A percentile compares a stretch with the other conserved stretches of the same genome.
Evolutionary conservation across 2,888 invertebrate species (phyloP).

Genomic region (Lottia gigantea): DNA sequence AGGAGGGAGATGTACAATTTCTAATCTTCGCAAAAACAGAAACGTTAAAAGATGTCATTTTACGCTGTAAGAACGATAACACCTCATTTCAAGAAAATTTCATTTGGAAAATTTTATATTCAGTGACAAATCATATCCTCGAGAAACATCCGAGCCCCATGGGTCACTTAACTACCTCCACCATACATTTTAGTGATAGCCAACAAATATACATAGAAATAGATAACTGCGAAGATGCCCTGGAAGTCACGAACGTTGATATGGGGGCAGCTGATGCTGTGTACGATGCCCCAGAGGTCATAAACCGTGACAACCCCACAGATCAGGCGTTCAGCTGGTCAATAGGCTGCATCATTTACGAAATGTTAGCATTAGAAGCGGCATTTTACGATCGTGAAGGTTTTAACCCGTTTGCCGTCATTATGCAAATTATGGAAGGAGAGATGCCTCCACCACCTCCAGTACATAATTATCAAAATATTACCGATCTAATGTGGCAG

Average conservation of each 20-base stretch:
- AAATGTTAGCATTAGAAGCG: conserved; percentile 45
- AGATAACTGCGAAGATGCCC: background rate
- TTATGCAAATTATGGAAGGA: conserved; percentile 39
- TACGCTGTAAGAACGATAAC: conserved; percentile 24
- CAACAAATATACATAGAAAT: conserved; percentile 30
- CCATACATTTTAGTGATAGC: conserved; percentile 27
- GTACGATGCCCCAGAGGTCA: conserved; percentile 47
- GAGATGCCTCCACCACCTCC: conserved; percentile 31
- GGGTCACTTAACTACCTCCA: conserved; percentile 26
- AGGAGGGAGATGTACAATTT: conserved; percentile 30
- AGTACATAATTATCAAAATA: conserved; percentile 21
- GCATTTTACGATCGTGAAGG: conserved; percentile 41
- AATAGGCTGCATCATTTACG: conserved; percentile 48
- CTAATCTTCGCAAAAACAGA: conserved; percentile 35
- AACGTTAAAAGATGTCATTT: conserved; percentile 35
- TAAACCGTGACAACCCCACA: conserved; percentile 33
- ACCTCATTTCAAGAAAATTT: conserved; percentile 29
- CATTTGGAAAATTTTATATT: conserved; percentile 35
- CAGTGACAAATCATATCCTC: conserved; percentile 25
- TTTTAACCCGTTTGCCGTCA: conserved; percentile 40
- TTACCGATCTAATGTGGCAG: conserved; percentile 28
- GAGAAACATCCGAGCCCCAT: conserved; percentile 19
- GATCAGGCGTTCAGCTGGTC: conserved; percentile 43
- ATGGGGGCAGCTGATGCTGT: conserved; percentile 31
- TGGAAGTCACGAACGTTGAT: conserved; percentile 17